phyloP scores from a whole-genome alignment of 2,797 vertebrate genomes.

The Melanotaenia maccullochi region DNA sequence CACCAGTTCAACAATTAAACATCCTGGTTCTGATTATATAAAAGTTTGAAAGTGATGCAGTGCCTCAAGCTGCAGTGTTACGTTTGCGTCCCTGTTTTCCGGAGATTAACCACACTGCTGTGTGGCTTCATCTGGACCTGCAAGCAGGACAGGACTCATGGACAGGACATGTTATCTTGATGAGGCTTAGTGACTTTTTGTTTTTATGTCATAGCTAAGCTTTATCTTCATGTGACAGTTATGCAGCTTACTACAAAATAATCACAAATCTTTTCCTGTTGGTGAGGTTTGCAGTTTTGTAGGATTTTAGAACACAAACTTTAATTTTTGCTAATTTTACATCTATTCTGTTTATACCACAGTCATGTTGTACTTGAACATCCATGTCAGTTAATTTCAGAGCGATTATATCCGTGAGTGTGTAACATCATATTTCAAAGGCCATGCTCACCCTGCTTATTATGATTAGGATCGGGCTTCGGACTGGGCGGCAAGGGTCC shows the following conservation, averaged over 20 bases:
- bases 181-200: not conserved
- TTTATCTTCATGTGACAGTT: not conserved
- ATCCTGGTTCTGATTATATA: not conserved
- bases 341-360: slow-evolving; percentile 6
- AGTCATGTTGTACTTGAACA: not conserved
- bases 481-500: slow-evolving; percentile 64
- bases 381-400: slow-evolving; percentile 15
- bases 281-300: not conserved
- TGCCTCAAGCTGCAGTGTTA: slow-evolving; percentile 6
- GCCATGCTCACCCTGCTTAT: slow-evolving; percentile 73
- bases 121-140: slow-evolving; percentile 19
- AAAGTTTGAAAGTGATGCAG: slow-evolving; percentile 8
- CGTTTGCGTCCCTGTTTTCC: not conserved
- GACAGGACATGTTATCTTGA: slow-evolving; percentile 7
- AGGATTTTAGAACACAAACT: not conserved
- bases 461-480: slow-evolving; percentile 62
- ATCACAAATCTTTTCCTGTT: not conserved
- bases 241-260: not conserved
- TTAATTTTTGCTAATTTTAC: not conserved
- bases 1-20: not conserved
- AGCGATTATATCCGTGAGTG: not conserved
- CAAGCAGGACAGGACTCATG: slow-evolving; percentile 4
- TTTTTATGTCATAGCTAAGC: not conserved
- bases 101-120: slow-evolving; percentile 9
- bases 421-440: slow-evolving; percentile 18